Conservation (phyloP, 2,797 vertebrate genomes). For the Clangula hyemalis region DNA sequence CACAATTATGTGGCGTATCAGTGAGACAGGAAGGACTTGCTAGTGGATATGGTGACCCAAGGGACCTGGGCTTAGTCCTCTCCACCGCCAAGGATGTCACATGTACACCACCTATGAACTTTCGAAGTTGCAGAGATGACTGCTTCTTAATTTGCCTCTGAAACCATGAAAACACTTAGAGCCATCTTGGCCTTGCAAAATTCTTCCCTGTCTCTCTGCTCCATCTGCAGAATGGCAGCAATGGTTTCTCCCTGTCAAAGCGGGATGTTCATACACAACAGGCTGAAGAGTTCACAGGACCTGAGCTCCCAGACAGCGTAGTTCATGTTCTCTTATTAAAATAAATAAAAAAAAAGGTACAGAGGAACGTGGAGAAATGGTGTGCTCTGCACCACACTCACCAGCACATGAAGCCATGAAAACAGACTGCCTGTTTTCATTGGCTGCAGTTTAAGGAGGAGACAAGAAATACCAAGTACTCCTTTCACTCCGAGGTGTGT, state of each 20-base stretch:
- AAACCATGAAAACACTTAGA: background rate
- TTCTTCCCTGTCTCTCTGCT: too few relatives aligned
- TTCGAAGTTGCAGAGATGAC: rapidly evolving
- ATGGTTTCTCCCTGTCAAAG: background rate
- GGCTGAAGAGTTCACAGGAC: background rate
- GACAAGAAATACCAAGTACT: background rate
- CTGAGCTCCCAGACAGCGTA: background rate
- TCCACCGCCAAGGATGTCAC: rapidly evolving
- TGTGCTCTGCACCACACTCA: background rate
- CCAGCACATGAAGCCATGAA: background rate
- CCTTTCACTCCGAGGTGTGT: background rate
- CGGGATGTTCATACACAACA: background rate
- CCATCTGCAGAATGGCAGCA: background rate
- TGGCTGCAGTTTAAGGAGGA: background rate
- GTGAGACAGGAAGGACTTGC: background rate
- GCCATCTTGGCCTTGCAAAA: background rate
- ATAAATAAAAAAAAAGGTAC: background rate
- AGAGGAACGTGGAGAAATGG: background rate
- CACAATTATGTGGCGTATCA: background rate
- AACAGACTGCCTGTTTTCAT: background rate
- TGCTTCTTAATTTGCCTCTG: background rate
- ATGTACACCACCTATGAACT: rapidly evolving
- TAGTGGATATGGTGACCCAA: background rate
- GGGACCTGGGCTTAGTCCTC: background rate
- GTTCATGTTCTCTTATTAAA: background rate